Conservation (phyloP, 1,140 invertebrate genomes). For the Zaprionus capensis region DNA sequence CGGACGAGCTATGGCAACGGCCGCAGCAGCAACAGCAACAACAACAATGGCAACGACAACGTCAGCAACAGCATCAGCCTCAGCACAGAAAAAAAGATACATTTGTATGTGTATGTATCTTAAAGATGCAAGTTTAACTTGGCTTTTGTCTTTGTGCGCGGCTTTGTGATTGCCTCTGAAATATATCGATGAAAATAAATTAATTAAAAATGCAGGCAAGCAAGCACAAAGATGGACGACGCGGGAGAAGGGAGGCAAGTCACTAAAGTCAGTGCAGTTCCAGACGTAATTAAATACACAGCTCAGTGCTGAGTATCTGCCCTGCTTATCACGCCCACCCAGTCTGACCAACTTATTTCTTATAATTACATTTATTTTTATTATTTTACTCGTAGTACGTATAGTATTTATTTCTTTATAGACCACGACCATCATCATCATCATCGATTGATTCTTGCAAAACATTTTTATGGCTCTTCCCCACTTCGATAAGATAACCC, state of each 20-base stretch:
- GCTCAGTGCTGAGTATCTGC: neutral
- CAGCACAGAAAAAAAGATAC: slow-evolving; percentile 50
- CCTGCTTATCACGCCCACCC: neutral
- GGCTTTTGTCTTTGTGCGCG: slow-evolving; percentile 78
- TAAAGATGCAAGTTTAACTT: slow-evolving; percentile 74
- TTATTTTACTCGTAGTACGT: slow-evolving; percentile 38
- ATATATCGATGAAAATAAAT: slow-evolving; percentile 70
- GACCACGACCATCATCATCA: slow-evolving; percentile 46
- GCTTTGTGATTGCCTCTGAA: slow-evolving; percentile 46
- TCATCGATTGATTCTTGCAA: slow-evolving; percentile 61
- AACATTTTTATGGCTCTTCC: slow-evolving; percentile 36
- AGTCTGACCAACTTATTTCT: slow-evolving; percentile 11
- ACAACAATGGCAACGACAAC: slow-evolving; percentile 50
- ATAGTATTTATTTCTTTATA: slow-evolving; percentile 55
- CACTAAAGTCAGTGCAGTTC: slow-evolving; percentile 13
- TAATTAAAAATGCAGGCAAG: slow-evolving; percentile 77
- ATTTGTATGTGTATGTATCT: slow-evolving; percentile 57
- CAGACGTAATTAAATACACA: neutral
- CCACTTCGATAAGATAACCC: slow-evolving; percentile 63
- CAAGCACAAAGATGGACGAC: neutral
- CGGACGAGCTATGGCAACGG: slow-evolving; percentile 29
- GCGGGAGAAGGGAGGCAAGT: neutral
- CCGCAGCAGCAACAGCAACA: slow-evolving; percentile 34
- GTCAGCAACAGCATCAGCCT: neutral
- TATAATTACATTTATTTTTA: slow-evolving; percentile 74